A percentile compares a stretch with the other conserved stretches of the same genome.
Conservation (phyloP, 2,113 vertebrate genomes). For the Macrotus californicus region DNA sequence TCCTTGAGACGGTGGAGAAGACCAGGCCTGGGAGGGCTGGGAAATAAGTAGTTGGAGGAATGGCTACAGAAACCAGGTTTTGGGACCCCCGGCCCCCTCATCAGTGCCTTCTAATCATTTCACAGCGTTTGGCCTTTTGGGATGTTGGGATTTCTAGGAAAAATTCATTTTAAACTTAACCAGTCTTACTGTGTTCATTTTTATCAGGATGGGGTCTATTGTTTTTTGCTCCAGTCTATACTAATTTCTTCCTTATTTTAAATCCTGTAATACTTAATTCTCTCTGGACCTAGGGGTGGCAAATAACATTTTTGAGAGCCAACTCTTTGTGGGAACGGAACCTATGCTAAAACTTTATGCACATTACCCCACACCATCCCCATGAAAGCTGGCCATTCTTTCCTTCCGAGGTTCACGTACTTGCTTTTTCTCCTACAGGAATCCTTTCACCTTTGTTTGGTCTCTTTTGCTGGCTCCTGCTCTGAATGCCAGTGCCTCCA, state of each 20-base stretch:
- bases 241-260: conserved; percentile 10
- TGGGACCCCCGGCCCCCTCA: background rate
- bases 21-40: background rate
- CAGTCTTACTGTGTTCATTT: background rate
- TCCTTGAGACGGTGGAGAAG: background rate
- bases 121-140: background rate
- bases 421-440: background rate
- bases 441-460: background rate
- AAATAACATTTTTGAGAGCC: background rate
- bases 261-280: background rate
- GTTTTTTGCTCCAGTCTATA: background rate
- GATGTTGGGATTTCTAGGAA: background rate
- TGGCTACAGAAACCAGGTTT: background rate
- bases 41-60: background rate
- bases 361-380: background rate
- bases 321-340: background rate
- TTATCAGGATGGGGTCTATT: background rate
- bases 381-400: background rate
- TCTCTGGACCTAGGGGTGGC: background rate
- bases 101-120: background rate
- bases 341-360: background rate
- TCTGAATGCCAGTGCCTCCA: background rate
- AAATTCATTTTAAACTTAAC: background rate
- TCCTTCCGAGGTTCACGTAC: background rate
- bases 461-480: background rate